These are phyloP conservation scores for Cossypha dichroa DNA, from an alignment of 2,797 vertebrate genomes.

Conservation along the genomic window DNA sequence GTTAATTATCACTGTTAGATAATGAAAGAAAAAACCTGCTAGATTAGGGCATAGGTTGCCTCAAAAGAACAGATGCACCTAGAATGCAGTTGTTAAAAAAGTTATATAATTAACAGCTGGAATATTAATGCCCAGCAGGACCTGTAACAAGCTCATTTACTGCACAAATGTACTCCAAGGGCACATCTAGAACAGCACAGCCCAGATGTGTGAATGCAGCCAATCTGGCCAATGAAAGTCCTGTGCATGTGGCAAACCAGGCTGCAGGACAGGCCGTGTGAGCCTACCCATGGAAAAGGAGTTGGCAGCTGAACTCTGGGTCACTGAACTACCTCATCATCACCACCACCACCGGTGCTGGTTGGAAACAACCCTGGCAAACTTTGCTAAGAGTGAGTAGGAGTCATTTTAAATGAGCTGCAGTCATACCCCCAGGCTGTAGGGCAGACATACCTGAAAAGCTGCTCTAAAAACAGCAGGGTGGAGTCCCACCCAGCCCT, in stretches of 20 bases:
- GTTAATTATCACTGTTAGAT: not conserved
- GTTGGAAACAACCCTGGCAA: not conserved
- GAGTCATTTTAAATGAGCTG: not conserved
- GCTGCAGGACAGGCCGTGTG: not conserved
- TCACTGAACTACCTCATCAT: not conserved
- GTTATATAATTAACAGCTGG: not conserved
- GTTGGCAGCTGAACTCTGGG: not conserved
- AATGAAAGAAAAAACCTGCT: not conserved
- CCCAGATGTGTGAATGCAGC: not conserved
- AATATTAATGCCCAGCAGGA: not conserved
- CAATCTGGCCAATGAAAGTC: not conserved
- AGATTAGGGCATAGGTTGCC: not conserved
- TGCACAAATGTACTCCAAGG: not conserved
- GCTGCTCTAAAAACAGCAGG: not conserved
- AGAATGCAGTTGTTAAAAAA: not conserved
- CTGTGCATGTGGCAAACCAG: accelerated
- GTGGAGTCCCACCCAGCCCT: not conserved
- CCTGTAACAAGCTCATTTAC: not conserved
- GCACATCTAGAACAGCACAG: not conserved
- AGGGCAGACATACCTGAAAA: conserved; percentile 59
- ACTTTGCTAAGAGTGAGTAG: not conserved
- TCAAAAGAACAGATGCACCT: not conserved
- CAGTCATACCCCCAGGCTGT: conserved; percentile 23
- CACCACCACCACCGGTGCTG: not conserved
- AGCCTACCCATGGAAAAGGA: not conserved